Conservation (phyloP, 2,888 invertebrate genomes). For the Chrysina gloriosa region DNA sequence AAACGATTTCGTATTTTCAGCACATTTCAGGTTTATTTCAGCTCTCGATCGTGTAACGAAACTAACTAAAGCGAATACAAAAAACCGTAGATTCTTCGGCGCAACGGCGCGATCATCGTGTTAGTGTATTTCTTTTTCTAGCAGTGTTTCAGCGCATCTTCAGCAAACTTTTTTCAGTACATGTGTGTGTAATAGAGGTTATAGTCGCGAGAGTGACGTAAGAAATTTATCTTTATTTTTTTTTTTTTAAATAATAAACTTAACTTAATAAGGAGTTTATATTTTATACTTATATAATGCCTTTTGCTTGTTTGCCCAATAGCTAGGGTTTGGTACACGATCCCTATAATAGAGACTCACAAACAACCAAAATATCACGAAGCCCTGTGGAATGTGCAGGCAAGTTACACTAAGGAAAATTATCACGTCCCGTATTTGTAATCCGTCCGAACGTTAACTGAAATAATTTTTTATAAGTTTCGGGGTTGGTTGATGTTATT, state of each 20-base stretch:
- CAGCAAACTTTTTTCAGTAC: slow-evolving; percentile 25
- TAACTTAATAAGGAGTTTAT: slow-evolving; percentile 42
- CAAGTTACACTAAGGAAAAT: slow-evolving; percentile 57
- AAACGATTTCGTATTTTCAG: slow-evolving; percentile 26
- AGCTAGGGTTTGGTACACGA: slow-evolving; percentile 64
- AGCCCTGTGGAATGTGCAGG: slow-evolving; percentile 63
- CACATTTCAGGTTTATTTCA: slow-evolving; percentile 30
- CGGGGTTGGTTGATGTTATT: not conserved
- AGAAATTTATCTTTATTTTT: slow-evolving; percentile 25
- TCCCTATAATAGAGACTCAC: slow-evolving; percentile 53
- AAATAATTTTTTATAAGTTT: slow-evolving; percentile 5
- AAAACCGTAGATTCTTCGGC: not conserved
- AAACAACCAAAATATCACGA: slow-evolving; percentile 55
- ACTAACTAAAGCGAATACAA: too few species aligned
- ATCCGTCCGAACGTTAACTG: too few species aligned
- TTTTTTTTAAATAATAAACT: slow-evolving; percentile 43
- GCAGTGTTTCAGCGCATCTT: slow-evolving; percentile 19
- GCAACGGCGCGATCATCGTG: slow-evolving; percentile 3
- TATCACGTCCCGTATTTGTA: slow-evolving; percentile 28
- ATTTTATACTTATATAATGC: slow-evolving; percentile 49
- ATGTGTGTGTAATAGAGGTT: not conserved
- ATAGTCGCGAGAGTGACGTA: slow-evolving; percentile 22
- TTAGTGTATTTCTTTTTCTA: slow-evolving; percentile 39
- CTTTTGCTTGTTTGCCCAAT: slow-evolving; percentile 64
- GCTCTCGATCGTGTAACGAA: too few species aligned